Evolutionary conservation across 2,797 vertebrate species (phyloP).

Genomic region (Dermochelys coriacea): DNA sequence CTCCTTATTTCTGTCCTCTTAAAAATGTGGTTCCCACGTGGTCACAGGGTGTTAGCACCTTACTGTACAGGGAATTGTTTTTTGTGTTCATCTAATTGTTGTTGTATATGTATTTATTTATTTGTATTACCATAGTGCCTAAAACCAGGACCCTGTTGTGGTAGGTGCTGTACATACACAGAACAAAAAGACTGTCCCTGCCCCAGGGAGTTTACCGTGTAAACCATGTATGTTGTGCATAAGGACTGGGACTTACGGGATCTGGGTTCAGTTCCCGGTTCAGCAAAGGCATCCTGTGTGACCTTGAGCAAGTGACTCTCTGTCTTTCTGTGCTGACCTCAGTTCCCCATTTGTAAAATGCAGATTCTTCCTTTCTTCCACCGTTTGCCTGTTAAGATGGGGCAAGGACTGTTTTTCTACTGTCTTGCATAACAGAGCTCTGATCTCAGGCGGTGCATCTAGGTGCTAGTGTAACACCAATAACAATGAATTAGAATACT

Average conservation of each 20-base stretch:
- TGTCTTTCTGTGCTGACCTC: accelerated
- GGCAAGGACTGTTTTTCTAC: neutral
- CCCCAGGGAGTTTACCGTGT: neutral
- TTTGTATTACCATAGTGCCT: neutral
- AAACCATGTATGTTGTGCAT: neutral
- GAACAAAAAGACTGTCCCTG: neutral
- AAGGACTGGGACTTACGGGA: neutral
- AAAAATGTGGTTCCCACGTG: neutral
- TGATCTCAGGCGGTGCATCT: neutral
- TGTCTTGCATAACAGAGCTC: neutral
- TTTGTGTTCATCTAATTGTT: neutral
- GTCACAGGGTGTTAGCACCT: neutral
- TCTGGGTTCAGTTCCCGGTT: accelerated
- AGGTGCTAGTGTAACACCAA: neutral
- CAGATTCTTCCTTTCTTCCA: neutral
- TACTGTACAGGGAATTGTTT: neutral
- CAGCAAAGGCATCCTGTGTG: neutral
- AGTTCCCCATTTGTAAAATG: accelerated
- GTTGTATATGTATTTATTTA: neutral
- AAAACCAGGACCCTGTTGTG: neutral
- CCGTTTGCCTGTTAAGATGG: neutral
- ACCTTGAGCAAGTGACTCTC: accelerated
- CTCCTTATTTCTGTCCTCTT: neutral
- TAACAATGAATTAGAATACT: neutral
- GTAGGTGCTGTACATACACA: neutral